phyloP scores from a whole-genome alignment of 1,140 invertebrate genomes.

The Plodia interpunctella region DNA sequence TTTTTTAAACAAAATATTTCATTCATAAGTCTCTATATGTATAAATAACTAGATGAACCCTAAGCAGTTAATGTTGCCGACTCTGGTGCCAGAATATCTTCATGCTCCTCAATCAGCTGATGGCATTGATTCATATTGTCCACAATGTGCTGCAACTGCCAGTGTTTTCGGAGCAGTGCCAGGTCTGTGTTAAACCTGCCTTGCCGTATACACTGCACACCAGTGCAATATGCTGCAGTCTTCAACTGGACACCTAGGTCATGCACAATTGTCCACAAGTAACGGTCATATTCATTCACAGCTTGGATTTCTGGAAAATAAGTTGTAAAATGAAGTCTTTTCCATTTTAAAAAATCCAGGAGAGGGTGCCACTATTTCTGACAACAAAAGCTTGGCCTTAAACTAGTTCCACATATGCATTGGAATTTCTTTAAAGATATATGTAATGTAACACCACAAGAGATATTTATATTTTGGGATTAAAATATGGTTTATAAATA shows the following conservation, averaged over 20 bases:
- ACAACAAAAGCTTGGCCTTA: no score
- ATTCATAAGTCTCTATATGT: slow-evolving; percentile 17
- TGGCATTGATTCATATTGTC: slow-evolving; percentile 82
- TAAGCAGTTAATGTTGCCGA: slow-evolving; percentile 39
- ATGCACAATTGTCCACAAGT: slow-evolving; percentile 85
- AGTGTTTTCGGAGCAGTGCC: slow-evolving; percentile 90
- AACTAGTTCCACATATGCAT: no score
- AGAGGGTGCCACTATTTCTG: no score
- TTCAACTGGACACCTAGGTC: slow-evolving; percentile 89
- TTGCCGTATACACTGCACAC: slow-evolving; percentile 88
- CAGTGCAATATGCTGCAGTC: slow-evolving; percentile 87
- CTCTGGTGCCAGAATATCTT: slow-evolving; percentile 66
- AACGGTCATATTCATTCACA: slow-evolving; percentile 89
- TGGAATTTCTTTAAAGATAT: no score
- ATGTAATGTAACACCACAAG: no score
- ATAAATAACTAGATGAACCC: no score
- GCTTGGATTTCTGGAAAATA: slow-evolving; percentile 89
- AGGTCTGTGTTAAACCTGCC: slow-evolving; percentile 88
- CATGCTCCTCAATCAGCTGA: slow-evolving; percentile 76
- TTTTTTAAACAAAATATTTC: no score
- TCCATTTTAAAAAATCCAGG: no score
- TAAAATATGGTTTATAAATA: no score
- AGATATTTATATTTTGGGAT: no score
- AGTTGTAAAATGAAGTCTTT: no score
- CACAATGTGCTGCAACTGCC: slow-evolving; percentile 85